Evolutionary conservation across 2,113 vertebrate species (phyloP).

Genomic region (Prolemur simus): DNA sequence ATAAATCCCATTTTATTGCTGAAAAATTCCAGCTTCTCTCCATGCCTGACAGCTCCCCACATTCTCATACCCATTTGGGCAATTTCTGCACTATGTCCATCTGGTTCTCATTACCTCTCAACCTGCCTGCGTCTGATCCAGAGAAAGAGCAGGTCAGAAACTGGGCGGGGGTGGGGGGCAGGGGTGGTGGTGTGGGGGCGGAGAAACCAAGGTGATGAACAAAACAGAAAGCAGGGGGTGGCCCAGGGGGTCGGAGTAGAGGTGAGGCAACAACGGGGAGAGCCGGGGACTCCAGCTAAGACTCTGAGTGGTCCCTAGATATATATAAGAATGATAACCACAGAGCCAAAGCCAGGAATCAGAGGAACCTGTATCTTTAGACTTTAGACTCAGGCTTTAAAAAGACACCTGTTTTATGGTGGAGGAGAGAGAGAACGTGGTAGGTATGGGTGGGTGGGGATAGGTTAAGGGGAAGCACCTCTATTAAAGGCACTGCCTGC

Average conservation of each 20-base stretch:
- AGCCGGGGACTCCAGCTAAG: slow-evolving; percentile 46
- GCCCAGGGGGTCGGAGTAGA: slow-evolving; percentile 9
- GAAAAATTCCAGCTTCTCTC: slow-evolving; percentile 98
- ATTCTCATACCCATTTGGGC: slow-evolving; percentile 96
- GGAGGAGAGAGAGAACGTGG: not conserved
- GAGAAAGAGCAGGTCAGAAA: slow-evolving; percentile 88
- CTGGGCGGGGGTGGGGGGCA: slow-evolving; percentile 79
- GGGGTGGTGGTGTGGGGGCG: slow-evolving; percentile 73
- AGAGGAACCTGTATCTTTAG: not conserved
- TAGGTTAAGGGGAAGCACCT: not conserved
- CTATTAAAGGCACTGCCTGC: fast-evolving
- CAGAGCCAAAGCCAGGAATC: not conserved
- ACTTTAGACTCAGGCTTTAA: not conserved
- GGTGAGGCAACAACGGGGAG: slow-evolving; percentile 60
- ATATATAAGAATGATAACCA: not conserved
- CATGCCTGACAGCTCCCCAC: slow-evolving; percentile 98
- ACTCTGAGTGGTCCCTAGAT: slow-evolving; percentile 16
- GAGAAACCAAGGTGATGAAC: slow-evolving; percentile 85
- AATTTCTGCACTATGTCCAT: slow-evolving; percentile 97
- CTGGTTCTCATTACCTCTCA: slow-evolving; percentile 98
- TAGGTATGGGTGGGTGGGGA: not conserved
- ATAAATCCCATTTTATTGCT: slow-evolving; percentile 99
- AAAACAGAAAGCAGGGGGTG: slow-evolving; percentile 82
- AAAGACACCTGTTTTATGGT: slow-evolving; percentile 64
- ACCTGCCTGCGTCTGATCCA: slow-evolving; percentile 91